Conservation (phyloP, 2,797 vertebrate genomes). For the Gorsachius magnificus region DNA sequence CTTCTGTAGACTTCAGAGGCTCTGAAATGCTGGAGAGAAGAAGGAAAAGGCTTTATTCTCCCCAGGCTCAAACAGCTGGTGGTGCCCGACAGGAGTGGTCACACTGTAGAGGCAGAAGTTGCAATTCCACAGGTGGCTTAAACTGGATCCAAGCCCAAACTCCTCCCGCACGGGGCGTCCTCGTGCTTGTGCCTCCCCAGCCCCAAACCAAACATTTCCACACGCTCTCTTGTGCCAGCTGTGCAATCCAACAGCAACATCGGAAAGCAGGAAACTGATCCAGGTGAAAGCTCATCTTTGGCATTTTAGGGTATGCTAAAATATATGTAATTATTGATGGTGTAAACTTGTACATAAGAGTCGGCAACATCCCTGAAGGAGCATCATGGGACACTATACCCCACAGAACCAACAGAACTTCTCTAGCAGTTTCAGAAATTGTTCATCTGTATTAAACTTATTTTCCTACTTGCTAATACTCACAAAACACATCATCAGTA, state of each 20-base stretch:
- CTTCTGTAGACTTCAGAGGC: background rate
- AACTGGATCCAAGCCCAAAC: background rate
- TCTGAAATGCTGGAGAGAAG: background rate
- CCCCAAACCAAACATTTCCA: background rate
- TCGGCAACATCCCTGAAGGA: background rate
- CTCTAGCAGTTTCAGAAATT: background rate
- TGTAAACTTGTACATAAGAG: background rate
- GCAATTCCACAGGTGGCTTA: background rate
- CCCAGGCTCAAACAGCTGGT: background rate
- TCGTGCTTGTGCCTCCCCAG: background rate
- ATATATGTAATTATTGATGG: background rate
- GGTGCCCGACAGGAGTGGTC: background rate
- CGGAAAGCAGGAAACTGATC: background rate
- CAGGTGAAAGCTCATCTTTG: background rate
- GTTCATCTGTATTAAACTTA: background rate
- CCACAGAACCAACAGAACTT: background rate
- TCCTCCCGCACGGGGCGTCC: accelerated
- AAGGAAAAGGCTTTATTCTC: background rate
- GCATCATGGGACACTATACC: background rate
- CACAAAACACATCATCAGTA: background rate
- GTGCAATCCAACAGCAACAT: background rate
- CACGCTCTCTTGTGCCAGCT: background rate
- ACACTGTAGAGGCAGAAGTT: background rate
- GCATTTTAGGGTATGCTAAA: background rate
- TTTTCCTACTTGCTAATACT: background rate